Evolutionary conservation across 2,797 vertebrate genomes (phyloP).

Genomic region (Cheirogaleus major): DNA sequence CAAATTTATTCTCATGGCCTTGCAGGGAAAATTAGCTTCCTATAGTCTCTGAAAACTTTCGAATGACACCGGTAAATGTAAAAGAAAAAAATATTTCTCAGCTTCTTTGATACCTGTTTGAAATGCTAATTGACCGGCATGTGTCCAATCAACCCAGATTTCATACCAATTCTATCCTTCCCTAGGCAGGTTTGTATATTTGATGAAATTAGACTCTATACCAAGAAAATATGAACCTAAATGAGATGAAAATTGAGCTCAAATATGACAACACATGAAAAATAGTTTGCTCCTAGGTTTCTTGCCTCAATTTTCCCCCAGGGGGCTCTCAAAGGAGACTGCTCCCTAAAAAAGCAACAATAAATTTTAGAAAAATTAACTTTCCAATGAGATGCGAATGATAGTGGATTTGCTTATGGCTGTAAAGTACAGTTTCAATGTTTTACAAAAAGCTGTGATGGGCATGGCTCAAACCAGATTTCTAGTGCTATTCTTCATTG

Average conservation of each 20-base stretch:
- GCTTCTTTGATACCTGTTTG: conserved; percentile 49
- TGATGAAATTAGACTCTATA: conserved; percentile 48
- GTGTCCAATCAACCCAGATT: conserved; percentile 32
- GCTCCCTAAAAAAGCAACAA: background rate
- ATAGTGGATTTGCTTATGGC: background rate
- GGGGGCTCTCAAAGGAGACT: background rate
- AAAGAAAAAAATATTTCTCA: conserved; percentile 37
- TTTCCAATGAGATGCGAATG: background rate
- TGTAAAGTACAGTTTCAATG: background rate
- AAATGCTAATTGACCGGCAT: conserved; percentile 51
- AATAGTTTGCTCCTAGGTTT: conserved; percentile 9
- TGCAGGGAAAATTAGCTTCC: conserved; percentile 32
- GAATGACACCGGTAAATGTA: background rate
- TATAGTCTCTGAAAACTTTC: conserved; percentile 36
- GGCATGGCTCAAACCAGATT: background rate
- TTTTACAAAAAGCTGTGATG: conserved; percentile 19
- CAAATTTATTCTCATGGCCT: conserved; percentile 51
- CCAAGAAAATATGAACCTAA: conserved; percentile 46
- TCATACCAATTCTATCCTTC: conserved; percentile 25
- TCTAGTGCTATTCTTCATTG: conserved; percentile 7
- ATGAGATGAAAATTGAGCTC: conserved; percentile 41
- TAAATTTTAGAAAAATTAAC: conserved; percentile 45
- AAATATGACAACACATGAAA: conserved; percentile 43
- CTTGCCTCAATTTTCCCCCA: background rate
- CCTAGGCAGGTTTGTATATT: conserved; percentile 38